Percentiles rank a stretch among this genome's conserved stretches.
phyloP scores from a whole-genome alignment of 2,113 vertebrate species.

The Campylomormyrus tamandua region DNA sequence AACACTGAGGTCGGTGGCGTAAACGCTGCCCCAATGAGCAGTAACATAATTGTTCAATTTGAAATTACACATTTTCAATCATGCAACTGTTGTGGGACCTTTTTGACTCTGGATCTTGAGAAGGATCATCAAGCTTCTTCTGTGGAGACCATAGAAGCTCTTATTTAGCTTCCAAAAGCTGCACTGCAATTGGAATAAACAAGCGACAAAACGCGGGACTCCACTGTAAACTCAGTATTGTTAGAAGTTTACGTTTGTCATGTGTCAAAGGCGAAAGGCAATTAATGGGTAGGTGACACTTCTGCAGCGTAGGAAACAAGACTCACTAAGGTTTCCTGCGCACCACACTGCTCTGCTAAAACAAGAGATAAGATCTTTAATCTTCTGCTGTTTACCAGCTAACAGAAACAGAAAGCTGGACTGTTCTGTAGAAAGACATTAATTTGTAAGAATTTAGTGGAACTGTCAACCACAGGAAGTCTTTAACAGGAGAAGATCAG shows the following conservation, averaged over 20 bases:
- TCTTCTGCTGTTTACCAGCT: slow-evolving; percentile 1
- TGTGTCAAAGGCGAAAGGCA: not conserved
- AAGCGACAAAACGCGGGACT: not conserved
- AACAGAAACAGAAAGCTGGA: not conserved
- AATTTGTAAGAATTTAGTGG: not conserved
- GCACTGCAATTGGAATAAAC: not conserved
- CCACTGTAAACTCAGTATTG: not conserved
- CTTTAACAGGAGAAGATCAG: not conserved
- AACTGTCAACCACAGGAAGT: not conserved
- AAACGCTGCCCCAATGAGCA: not conserved
- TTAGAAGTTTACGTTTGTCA: not conserved
- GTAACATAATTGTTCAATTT: not conserved
- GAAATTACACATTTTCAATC: not conserved
- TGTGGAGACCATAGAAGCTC: not conserved
- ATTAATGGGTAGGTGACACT: not conserved
- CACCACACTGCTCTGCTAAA: not conserved
- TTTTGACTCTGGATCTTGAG: not conserved
- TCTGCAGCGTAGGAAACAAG: slow-evolving; percentile 1
- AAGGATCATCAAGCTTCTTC: not conserved
- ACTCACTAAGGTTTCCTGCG: not conserved
- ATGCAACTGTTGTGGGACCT: not conserved
- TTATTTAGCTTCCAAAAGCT: not conserved
- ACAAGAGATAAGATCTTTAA: slow-evolving; percentile 9
- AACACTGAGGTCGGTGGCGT: not conserved
- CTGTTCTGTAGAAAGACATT: not conserved